phyloP scores from a whole-genome alignment of 2,797 vertebrate species.

The Microctenopoma lineatum region DNA sequence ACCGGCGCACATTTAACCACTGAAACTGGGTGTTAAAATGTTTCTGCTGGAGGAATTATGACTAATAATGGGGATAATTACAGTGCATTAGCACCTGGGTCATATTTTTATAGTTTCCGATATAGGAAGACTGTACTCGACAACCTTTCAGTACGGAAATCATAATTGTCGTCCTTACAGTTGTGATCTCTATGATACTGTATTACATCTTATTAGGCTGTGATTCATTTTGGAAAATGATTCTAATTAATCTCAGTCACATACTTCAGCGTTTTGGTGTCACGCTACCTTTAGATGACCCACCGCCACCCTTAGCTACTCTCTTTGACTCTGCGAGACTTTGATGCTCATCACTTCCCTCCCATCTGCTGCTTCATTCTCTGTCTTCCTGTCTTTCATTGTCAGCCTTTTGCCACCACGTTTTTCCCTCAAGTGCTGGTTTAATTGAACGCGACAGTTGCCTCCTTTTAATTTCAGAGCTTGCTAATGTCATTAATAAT shows the following conservation, averaged over 20 bases:
- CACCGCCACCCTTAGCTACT: conserved; percentile 25
- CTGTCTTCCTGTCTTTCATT: conserved; percentile 37
- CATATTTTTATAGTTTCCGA: conserved; percentile 26
- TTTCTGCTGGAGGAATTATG: conserved; percentile 15
- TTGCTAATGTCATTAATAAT: conserved; percentile 86
- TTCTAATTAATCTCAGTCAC: conserved; percentile 37
- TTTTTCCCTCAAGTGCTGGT: conserved; percentile 29
- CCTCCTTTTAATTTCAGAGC: conserved; percentile 83
- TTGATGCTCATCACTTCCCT: conserved; percentile 53
- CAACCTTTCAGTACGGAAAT: conserved; percentile 3
- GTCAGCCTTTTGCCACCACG: conserved; percentile 32
- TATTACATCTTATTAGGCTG: conserved; percentile 15
- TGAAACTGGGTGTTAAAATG: conserved; percentile 17
- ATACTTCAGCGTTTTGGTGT: conserved; percentile 24
- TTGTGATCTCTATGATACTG: conserved; percentile 20
- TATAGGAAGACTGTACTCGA: neutral
- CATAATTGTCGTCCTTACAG: conserved; percentile 8
- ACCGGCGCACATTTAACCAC: conserved; percentile 6
- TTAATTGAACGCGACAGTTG: conserved; percentile 81
- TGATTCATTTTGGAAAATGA: conserved; percentile 23
- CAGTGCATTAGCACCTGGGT: conserved; percentile 16
- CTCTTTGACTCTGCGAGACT: conserved; percentile 47
- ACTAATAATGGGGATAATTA: neutral
- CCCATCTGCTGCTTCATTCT: conserved; percentile 35
- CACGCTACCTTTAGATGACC: conserved; percentile 33